These are phyloP conservation scores for Synodontis membranacea DNA, from an alignment of 2,113 vertebrate species.

Conservation along the genomic window DNA sequence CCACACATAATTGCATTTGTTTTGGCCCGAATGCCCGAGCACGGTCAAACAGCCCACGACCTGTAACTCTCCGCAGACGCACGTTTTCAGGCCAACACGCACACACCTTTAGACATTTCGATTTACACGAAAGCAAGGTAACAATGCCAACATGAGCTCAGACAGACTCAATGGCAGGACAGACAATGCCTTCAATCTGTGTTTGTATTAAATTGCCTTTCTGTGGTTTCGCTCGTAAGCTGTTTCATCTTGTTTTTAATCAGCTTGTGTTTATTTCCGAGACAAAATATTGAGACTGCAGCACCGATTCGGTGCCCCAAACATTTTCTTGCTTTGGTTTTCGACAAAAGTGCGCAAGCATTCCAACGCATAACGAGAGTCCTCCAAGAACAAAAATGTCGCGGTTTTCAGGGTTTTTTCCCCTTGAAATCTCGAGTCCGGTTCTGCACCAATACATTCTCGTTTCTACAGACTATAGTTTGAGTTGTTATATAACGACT, in stretches of 20 bases:
- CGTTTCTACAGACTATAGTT: no score
- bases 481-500: no score
- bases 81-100: slow-evolving; percentile 32
- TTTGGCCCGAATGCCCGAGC: slow-evolving; percentile 53
- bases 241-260: neutral
- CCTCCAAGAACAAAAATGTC: neutral
- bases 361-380: neutral
- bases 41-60: slow-evolving; percentile 41
- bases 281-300: neutral
- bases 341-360: neutral
- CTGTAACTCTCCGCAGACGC: slow-evolving; percentile 38
- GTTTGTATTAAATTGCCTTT: neutral
- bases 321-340: neutral
- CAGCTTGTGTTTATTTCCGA: neutral
- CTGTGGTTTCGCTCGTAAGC: slow-evolving; percentile 69
- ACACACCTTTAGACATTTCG: neutral
- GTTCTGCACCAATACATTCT: no score
- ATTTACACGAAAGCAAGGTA: slow-evolving; percentile 14
- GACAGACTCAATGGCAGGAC: neutral
- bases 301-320: neutral
- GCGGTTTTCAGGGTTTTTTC: no score
- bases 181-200: neutral
- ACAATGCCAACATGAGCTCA: neutral
- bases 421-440: no score
- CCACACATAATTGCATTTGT: slow-evolving; percentile 58